phyloP scores from a whole-genome alignment of 37 sponge, comb jelly and placozoan species.

The Axinella damicornis region DNA sequence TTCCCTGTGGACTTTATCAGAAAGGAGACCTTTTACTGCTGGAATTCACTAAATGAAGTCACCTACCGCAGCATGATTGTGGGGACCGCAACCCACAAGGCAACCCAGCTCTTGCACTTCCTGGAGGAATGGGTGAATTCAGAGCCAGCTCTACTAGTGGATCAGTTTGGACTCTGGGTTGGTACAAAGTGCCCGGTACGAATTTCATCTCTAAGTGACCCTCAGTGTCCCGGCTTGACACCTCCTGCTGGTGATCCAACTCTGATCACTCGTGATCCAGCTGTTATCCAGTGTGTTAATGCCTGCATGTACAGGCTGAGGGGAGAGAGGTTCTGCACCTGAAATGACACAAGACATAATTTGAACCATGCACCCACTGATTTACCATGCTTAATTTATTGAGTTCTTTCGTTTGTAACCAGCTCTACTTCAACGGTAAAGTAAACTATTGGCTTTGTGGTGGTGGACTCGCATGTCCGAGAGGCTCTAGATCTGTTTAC shows the following conservation, averaged over 20 bases:
- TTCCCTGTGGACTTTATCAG: background rate
- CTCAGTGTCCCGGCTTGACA: no score
- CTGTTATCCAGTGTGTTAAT: no score
- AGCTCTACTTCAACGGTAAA: no score
- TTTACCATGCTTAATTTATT: no score
- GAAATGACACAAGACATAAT: background rate
- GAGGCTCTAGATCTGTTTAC: no score
- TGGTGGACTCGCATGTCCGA: no score
- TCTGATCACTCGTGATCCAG: no score
- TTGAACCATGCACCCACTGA: no score
- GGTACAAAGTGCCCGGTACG: background rate
- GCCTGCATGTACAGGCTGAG: no score
- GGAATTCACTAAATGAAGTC: background rate
- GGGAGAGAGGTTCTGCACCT: background rate
- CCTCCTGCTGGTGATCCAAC: no score
- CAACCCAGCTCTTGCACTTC: background rate
- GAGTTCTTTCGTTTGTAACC: no score
- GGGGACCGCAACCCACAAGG: background rate
- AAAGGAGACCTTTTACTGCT: background rate
- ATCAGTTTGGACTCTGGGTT: background rate
- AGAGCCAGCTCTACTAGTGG: background rate
- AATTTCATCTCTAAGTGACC: background rate
- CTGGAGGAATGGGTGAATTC: background rate
- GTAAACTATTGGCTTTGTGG: no score
- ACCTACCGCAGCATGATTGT: background rate